phyloP scores from a whole-genome alignment of 2,113 vertebrate genomes.

The Bubo blakistoni region DNA sequence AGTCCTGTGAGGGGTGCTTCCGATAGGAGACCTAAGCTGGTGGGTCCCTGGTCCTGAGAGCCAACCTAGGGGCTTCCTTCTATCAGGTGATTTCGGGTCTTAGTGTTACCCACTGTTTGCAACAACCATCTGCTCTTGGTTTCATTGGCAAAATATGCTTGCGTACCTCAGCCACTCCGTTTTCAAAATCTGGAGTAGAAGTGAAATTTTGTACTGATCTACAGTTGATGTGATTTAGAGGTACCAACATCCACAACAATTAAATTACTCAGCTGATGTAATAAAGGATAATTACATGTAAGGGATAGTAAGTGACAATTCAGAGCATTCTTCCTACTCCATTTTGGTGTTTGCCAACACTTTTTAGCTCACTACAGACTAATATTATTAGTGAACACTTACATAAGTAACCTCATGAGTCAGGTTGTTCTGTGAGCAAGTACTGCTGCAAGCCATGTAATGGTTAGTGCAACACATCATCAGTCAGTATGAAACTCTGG shows the following conservation, averaged over 20 bases:
- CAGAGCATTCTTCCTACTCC: background rate
- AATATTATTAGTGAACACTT: background rate
- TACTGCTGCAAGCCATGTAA: background rate
- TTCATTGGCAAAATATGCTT: background rate
- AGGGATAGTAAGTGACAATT: background rate
- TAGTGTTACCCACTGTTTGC: background rate
- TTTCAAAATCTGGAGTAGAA: background rate
- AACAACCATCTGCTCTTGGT: background rate
- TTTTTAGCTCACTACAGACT: background rate
- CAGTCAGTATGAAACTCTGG: background rate
- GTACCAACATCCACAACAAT: background rate
- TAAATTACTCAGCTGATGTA: background rate
- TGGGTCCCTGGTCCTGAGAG: background rate
- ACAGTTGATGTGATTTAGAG: background rate
- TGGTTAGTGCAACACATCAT: background rate
- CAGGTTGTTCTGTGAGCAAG: background rate
- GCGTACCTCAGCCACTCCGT: background rate
- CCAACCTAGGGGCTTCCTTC: background rate
- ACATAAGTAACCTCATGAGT: background rate
- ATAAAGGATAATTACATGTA: background rate
- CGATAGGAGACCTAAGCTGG: rapidly evolving
- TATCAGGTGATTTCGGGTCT: background rate
- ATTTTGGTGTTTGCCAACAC: background rate
- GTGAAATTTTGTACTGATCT: background rate
- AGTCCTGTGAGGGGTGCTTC: background rate